Evolutionary conservation across 2,113 vertebrate genomes (phyloP), one percentile per base, ranked within the genome.

Genomic region (Clarias magur): DNA sequence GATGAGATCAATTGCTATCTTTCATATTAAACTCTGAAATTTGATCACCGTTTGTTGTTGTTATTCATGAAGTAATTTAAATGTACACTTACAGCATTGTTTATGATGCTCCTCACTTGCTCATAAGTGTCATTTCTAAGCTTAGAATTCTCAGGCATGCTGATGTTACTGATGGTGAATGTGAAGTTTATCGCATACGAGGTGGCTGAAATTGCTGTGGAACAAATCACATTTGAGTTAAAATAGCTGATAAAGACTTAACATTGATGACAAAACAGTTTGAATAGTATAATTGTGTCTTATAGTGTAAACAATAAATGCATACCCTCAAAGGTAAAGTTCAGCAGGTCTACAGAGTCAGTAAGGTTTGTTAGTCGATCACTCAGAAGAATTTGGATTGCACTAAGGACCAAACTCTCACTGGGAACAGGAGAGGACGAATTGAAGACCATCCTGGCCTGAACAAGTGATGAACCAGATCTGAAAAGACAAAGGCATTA

Each of bases 21-120:
- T 7, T 42, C 6, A 25, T 63, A n/a, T n/a, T n/a, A n/a, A 63
- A 25, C 9, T 23, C 23, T n/a, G 23, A 23, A 63, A 11, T 25
- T 2, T 3, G 62, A 68, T 38, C 16, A 70, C 4, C 17, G 30
- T 34, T 70, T 42, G 42, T 42, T 67, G 19, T 62, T 17, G 1
- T 11, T 30, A 42, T 11, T 19, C 5, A 38, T 21, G 21, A 21
- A 7, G 25, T 38, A 0, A 23, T 83, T 19, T 53, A 67, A 13
- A n/a, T n/a, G n/a, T n/a, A n/a, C n/a, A 83, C 83, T 84, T 12
- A 84, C 83, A 42, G 30, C 83, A 10, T 13, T 75, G 56, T 73
- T 84, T 30, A 84, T 60, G 54, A 70, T n/a, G 54, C 10, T 60
- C 83, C 60, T 4, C 13, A 84, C 54, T 84, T 62, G 83, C 11